Evolutionary conservation across 2,113 vertebrate species (phyloP).

Genomic region (Taxidea taxus): DNA sequence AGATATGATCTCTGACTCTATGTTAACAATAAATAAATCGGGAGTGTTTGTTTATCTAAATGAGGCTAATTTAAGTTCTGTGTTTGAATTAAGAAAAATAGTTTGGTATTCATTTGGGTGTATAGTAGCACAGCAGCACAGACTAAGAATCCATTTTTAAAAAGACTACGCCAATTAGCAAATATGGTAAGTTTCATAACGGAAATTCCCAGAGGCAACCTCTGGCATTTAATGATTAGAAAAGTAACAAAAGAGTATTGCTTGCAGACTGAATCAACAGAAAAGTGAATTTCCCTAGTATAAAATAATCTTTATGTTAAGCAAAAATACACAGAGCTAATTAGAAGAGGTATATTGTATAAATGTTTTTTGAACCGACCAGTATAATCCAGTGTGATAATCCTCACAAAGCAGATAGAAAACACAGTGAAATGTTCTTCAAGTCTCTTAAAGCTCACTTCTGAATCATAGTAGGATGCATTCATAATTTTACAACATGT

Average conservation of each 20-base stretch:
- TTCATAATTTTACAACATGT: not conserved
- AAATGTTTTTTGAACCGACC: not conserved
- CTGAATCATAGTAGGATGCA: not conserved
- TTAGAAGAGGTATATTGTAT: not conserved
- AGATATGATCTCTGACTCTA: not conserved
- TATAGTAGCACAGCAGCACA: not conserved
- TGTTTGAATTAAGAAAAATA: constrained; percentile 1
- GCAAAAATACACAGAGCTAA: not conserved
- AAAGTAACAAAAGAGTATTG: not conserved
- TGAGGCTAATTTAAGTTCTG: not conserved
- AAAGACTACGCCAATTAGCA: constrained; percentile 25
- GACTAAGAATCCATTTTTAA: not conserved
- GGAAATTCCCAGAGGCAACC: constrained; percentile 36
- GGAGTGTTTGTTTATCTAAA: not conserved
- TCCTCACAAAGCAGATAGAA: not conserved
- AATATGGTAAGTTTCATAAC: constrained; percentile 33
- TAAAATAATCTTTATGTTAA: constrained; percentile 28
- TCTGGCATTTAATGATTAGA: constrained; percentile 23
- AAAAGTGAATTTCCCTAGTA: constrained; percentile 28
- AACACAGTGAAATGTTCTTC: not conserved
- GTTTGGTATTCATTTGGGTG: constrained; percentile 10
- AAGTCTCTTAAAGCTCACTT: constrained; percentile 1
- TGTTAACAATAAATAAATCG: not conserved
- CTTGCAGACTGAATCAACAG: not conserved
- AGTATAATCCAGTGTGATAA: not conserved